phyloP scores from a whole-genome alignment of 2,113 vertebrate species.

The Neolamprologus ventralis region DNA sequence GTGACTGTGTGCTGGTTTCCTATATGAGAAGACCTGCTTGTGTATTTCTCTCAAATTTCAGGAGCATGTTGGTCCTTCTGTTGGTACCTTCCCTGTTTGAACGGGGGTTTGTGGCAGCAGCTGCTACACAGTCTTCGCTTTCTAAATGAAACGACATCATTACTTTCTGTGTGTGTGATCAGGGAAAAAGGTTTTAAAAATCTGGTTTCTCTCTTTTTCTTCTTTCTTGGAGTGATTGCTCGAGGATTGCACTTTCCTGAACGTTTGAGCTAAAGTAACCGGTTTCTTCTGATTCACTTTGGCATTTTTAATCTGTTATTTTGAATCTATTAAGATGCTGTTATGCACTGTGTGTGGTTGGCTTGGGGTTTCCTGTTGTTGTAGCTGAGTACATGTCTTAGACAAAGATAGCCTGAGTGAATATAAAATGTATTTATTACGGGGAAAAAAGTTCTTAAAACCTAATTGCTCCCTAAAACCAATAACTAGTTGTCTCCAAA shows the following conservation, averaged over 20 bases:
- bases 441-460: neutral
- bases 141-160: neutral
- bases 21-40: neutral
- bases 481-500: neutral
- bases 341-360: neutral
- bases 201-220: neutral
- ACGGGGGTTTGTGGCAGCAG: neutral
- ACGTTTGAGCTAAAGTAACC: neutral
- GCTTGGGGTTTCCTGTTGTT: neutral
- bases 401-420: neutral
- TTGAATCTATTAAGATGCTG: neutral
- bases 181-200: neutral
- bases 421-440: neutral
- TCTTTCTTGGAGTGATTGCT: neutral
- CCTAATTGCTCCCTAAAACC: neutral
- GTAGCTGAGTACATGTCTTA: neutral
- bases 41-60: neutral
- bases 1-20: neutral
- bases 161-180: neutral
- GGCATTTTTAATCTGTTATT: neutral
- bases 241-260: neutral
- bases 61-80: neutral
- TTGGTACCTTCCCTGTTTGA: neutral
- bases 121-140: neutral
- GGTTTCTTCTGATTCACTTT: neutral